A percentile compares a stretch with the other conserved stretches of the same genome.
These are phyloP conservation scores for Sebastes matsubarae DNA, from an alignment of 2,797 vertebrate species.

Conservation along the genomic window DNA sequence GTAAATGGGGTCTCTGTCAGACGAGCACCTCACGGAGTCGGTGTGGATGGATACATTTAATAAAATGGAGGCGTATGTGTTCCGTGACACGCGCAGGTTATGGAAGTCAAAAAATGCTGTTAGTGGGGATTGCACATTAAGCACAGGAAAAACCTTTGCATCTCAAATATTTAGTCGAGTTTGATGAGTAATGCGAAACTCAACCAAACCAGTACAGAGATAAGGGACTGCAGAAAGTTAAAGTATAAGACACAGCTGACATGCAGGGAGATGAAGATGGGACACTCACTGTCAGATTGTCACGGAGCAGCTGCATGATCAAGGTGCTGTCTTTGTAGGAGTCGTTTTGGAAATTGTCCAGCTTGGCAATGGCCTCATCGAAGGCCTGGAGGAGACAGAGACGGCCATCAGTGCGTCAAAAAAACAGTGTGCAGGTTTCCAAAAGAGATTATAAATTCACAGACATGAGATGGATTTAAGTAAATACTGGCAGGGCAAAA, in stretches of 20 bases:
- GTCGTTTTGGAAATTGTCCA: slow-evolving; percentile 92
- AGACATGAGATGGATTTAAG: neutral
- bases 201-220: neutral
- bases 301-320: slow-evolving; percentile 99
- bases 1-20: no score
- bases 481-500: neutral
- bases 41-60: neutral
- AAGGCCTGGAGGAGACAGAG: slow-evolving; percentile 86
- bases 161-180: neutral
- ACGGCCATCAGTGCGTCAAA: neutral
- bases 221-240: neutral
- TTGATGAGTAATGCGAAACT: neutral
- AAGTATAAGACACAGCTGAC: neutral
- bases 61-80: no score
- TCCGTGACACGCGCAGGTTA: no score
- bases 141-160: neutral
- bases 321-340: slow-evolving; percentile 99
- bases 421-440: neutral
- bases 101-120: neutral
- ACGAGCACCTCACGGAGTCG: no score
- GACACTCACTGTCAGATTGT: slow-evolving; percentile 97
- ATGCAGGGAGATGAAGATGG: neutral
- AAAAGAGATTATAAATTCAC: neutral
- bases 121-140: neutral
- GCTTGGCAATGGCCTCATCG: slow-evolving; percentile 92